phyloP scores from a whole-genome alignment of 37 sponge, comb jelly and placozoan species.

The Ephydatia muelleri region DNA sequence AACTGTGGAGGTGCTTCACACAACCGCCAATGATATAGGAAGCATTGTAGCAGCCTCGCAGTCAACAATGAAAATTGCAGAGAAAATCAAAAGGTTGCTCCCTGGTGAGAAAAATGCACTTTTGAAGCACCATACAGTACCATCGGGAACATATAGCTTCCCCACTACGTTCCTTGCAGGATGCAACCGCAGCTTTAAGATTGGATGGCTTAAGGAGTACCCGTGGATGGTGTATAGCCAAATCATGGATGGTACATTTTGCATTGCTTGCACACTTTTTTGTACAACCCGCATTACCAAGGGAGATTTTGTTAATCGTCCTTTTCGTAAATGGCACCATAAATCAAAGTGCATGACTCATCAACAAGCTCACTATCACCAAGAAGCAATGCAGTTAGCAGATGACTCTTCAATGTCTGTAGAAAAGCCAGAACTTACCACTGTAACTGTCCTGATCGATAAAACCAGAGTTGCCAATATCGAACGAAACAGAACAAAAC shows the following conservation, averaged over 20 bases:
- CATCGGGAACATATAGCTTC: conserved; percentile 2
- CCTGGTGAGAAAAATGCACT: neutral
- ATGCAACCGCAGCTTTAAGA: neutral
- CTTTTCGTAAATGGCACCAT: neutral
- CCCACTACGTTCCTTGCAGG: conserved; percentile 15
- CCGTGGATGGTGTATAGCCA: neutral
- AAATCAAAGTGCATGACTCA: neutral
- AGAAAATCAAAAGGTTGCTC: too few species aligned
- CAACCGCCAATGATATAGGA: neutral
- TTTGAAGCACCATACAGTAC: neutral
- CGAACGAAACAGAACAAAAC: neutral
- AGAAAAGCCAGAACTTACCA: conserved; percentile 9
- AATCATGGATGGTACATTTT: neutral
- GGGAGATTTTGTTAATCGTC: neutral
- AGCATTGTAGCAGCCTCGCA: neutral
- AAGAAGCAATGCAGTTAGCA: neutral
- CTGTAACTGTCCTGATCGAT: neutral
- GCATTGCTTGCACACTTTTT: conserved; percentile 5
- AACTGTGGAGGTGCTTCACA: neutral
- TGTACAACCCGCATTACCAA: neutral
- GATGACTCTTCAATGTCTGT: neutral
- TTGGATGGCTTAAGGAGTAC: neutral
- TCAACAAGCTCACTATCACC: conserved; percentile 9
- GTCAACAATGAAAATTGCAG: neutral
- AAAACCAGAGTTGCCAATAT: neutral